Evolutionary conservation across 2,113 vertebrate genomes (phyloP).

Genomic region (Dolichotis patagonum): DNA sequence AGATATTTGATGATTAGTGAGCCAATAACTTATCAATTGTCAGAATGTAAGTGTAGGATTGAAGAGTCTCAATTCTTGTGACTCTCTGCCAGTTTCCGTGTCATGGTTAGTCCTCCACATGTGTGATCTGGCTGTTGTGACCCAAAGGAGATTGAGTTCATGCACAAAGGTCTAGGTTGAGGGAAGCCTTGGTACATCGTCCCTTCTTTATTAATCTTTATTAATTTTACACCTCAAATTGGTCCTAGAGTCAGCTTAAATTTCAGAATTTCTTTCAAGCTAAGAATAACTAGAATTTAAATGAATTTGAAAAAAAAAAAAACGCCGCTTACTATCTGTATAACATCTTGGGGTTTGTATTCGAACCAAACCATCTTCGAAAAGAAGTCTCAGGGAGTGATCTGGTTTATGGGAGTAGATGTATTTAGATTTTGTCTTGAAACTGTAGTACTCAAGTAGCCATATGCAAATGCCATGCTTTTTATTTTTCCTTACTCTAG

Average conservation of each 20-base stretch:
- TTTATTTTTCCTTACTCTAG: not conserved
- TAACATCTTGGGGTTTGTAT: not conserved
- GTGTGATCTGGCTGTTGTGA: not conserved
- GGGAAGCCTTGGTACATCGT: not conserved
- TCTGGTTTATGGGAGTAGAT: not conserved
- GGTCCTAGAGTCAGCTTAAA: not conserved
- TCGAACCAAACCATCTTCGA: not conserved
- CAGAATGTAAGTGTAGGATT: not conserved
- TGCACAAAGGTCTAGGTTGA: not conserved
- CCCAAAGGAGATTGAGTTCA: not conserved
- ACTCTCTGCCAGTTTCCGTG: not conserved
- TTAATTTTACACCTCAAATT: not conserved
- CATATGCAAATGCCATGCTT: not conserved
- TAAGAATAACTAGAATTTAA: not conserved
- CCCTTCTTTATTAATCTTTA: not conserved
- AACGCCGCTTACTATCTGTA: not conserved
- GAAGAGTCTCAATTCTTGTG: not conserved
- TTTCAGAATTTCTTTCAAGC: not conserved
- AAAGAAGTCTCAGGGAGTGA: not conserved
- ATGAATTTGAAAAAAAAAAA: conserved; percentile 6
- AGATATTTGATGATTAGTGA: not conserved
- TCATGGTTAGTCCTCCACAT: not conserved
- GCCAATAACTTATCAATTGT: not conserved
- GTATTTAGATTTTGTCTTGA: not conserved
- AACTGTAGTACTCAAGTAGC: not conserved